Base-by-base conservation (phyloP, 2,113 vertebrate genomes). In the Gymnocephalus cernua region DNA sequence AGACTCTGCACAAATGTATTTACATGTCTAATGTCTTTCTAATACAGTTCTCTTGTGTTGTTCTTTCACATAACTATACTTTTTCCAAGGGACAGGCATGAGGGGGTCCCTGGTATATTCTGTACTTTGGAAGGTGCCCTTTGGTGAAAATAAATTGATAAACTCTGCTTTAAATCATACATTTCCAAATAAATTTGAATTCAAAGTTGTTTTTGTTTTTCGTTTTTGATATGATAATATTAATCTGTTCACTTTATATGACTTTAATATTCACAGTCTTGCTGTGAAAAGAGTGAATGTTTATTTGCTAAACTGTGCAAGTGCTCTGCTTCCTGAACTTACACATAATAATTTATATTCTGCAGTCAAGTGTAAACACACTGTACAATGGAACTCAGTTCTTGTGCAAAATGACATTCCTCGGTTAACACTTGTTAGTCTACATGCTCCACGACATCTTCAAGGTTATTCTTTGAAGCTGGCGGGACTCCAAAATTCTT, bases 401-500 rank as follows among this genome's bases (percentile, higher is more conserved):
- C 53, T 45, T 18, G 6, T 53, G 41, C n/a, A 57, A 38, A 90
- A 57, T 66, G 15, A 45, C 51, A 29, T 79, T 63, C 65, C 66
- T 72, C 4, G 1, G 56, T 58, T 74, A 71, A 74, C 74, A 66
- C 82, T 80, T 79, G 84, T 82, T 73, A 11, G 64, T 76, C 67
- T 45, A n/a, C 59, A 41, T 61, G 32, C 72, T 74, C 38, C 16
- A 19, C 8, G 4, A 66, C 2, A 21, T 56, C 61, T 79, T 85
- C 89, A 93, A 93, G 91, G 93, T 93, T 87, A 83, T 86, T 86
- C 80, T 87, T 75, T 77, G 47, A 62, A 76, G 78, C 47, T 91
- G 89, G 89, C 86, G 9, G 18, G 16, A 62, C 64, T 88, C 89
- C 85, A 88, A 19, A 29, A 87, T 61, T 41, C 79, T 82, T 80